phyloP scores from a whole-genome alignment of 2,113 vertebrate genomes.

The Myiozetetes cayanensis region DNA sequence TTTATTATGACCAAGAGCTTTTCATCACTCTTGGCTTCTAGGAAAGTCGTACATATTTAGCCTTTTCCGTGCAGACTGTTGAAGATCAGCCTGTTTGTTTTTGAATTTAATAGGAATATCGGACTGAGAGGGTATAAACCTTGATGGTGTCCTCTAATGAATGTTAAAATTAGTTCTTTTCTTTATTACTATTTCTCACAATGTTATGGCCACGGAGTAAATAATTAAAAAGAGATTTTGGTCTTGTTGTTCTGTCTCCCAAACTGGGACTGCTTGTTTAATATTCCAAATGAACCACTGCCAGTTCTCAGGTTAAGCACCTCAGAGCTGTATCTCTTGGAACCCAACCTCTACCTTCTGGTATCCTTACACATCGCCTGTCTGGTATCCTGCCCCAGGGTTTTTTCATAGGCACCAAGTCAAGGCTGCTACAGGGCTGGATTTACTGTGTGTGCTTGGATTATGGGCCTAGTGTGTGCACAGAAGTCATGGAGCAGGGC shows the following conservation, averaged over 20 bases:
- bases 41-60: neutral
- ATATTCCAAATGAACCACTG: neutral
- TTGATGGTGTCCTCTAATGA: neutral
- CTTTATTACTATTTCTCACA: slow-evolving; percentile 27
- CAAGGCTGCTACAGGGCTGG: neutral
- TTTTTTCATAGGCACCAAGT: neutral
- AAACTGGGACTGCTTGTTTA: neutral
- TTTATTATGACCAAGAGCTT: slow-evolving; percentile 12
- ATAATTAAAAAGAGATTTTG: slow-evolving; percentile 21
- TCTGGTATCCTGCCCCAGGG: neutral
- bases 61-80: slow-evolving; percentile 21
- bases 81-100: slow-evolving; percentile 38
- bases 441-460: neutral
- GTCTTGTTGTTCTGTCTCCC: neutral
- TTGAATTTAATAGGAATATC: neutral
- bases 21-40: slow-evolving; percentile 2
- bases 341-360: neutral
- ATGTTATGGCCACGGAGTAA: neutral
- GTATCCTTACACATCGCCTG: rapidly evolving
- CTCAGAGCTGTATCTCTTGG: neutral
- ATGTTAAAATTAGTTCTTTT: slow-evolving; percentile 36
- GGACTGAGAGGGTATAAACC: slow-evolving; percentile 25
- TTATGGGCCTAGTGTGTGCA: neutral
- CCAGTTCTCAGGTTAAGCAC: neutral
- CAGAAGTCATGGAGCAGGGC: neutral